Base-by-base conservation (phyloP, 2,797 vertebrate genomes). In the Premnoplex brunnescens region DNA sequence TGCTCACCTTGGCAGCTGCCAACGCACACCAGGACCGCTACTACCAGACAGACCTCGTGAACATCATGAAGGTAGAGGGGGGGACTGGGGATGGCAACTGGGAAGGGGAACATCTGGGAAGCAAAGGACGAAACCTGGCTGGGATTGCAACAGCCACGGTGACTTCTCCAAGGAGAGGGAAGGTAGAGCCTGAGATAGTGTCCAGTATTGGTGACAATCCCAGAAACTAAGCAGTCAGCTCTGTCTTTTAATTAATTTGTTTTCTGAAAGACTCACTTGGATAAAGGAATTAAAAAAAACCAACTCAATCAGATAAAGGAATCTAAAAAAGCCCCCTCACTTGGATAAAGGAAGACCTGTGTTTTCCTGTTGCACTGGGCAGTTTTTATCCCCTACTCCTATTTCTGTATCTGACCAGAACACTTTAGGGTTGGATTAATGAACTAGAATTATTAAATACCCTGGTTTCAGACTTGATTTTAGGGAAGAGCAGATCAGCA, bases 11-110 rank as follows among this genome's bases (percentile, higher is more conserved):
- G 94, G 99, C 99, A 73, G 99, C 99, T 72, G 99, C 99, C 75
- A 99, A 99, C 19, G 99, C 99, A 69, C 99, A 99, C 96, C 99
- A 99, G 36, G 99, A 99, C 94, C 99, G 99, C 95, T 99, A 99
- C 97, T 99, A 99, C 96, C 99, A 99, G 63, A 99, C 98, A 20
- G 99, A 99, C 95, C 97, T 99, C 54, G 98, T 99, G 59, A 99
- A 98, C 97, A 99, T 99, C 94, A 99, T 99, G 98, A 99, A 99
- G 99, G 99, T 99, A 98, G 98, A 93, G 77, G 16, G n/a, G 15
- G 41, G 30, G 8, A 4, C 8, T 43, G 5, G 5, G 10, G 14
- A 5, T 41, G 19, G 51, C 4, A 44, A 0, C 14, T 49, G 85
- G 80, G 24, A 21, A 48, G 51, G 83, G 76, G 23, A 19, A 44